Evolutionary conservation across 2,797 vertebrate genomes (phyloP).

Genomic region (Phrynocephalus vlangalii): DNA sequence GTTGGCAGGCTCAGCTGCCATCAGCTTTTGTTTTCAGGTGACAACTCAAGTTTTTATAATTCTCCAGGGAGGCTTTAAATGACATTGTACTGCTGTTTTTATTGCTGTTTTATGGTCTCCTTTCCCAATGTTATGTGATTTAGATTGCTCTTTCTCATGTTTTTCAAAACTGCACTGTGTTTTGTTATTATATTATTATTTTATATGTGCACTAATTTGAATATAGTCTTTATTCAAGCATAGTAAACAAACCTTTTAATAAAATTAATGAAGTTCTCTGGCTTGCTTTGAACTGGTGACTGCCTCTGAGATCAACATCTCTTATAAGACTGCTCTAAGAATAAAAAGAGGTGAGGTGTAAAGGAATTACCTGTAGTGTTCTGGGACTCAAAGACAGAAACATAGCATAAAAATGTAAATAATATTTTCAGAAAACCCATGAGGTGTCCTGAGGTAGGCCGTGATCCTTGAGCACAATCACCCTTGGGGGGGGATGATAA

Average conservation of each 20-base stretch:
- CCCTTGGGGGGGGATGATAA: background rate
- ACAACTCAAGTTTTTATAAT: background rate
- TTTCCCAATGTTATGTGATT: background rate
- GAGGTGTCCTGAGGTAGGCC: background rate
- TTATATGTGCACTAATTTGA: background rate
- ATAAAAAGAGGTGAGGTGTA: background rate
- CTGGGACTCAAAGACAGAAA: background rate
- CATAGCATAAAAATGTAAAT: background rate
- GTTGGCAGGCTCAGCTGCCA: background rate
- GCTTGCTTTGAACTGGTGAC: slow-evolving; percentile 47
- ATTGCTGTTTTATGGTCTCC: background rate
- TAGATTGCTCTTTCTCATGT: background rate
- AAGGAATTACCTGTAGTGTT: background rate
- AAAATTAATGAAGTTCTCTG: background rate
- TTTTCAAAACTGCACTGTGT: background rate
- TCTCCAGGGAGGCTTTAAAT: slow-evolving; percentile 3
- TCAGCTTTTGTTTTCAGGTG: background rate
- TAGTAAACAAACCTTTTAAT: background rate
- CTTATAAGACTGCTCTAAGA: background rate
- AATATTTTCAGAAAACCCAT: background rate
- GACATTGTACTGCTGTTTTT: background rate
- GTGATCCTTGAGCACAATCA: no score
- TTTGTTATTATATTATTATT: background rate
- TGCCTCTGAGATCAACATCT: background rate
- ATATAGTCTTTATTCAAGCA: background rate